phyloP scores from a whole-genome alignment of 1,140 invertebrate species.

The Sinonovacula constricta region DNA sequence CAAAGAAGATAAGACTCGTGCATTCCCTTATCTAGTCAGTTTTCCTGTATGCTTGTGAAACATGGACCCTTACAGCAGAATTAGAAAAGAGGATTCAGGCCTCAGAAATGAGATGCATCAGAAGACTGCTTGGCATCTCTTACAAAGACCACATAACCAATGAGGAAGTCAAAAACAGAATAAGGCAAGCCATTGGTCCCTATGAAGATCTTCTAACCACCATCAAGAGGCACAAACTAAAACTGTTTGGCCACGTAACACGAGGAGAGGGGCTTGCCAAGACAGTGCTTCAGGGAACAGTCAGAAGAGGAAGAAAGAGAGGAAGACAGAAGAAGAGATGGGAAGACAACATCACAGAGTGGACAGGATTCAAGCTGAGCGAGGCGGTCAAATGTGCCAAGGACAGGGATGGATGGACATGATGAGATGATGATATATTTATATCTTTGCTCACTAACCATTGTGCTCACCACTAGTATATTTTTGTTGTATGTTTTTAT shows the following conservation, averaged over 20 bases:
- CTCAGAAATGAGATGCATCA: conserved; percentile 18
- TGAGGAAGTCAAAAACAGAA: neutral
- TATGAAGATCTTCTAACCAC: neutral
- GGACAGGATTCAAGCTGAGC: conserved; percentile 24
- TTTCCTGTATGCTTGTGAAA: conserved; percentile 11
- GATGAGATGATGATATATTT: no score
- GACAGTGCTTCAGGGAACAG: neutral
- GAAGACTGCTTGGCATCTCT: neutral
- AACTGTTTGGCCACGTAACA: conserved; percentile 4
- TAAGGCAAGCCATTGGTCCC: neutral
- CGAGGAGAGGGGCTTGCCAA: conserved; percentile 2
- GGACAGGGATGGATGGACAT: neutral
- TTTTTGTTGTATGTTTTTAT: no score
- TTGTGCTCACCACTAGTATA: no score
- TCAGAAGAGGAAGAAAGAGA: neutral
- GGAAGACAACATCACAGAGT: conserved; percentile 14
- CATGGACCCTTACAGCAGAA: conserved; percentile 25
- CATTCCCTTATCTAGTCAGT: conserved; percentile 11
- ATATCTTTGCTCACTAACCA: no score
- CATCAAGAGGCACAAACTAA: conserved; percentile 2
- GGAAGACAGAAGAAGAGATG: conserved; percentile 29
- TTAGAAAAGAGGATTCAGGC: neutral
- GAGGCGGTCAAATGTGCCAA: no score
- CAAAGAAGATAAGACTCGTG: neutral
- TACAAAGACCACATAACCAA: neutral